Evolutionary conservation across 1,140 invertebrate genomes (phyloP).

Genomic region (Atta cephalotes): DNA sequence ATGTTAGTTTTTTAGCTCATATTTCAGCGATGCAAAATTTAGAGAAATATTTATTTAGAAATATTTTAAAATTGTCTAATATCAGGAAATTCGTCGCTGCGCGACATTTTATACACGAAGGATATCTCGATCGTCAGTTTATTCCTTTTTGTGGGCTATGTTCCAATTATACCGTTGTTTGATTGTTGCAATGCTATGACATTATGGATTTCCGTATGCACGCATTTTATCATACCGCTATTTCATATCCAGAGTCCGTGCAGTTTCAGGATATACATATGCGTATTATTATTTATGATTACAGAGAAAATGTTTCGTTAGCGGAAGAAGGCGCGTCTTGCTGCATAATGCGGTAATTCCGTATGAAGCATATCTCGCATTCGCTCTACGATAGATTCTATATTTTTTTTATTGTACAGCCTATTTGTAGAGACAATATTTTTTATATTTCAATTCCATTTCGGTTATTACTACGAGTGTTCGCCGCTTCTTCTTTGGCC

Average conservation of each 20-base stretch:
- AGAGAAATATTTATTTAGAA: neutral
- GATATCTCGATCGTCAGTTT: neutral
- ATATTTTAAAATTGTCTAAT: neutral
- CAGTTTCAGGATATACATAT: constrained; percentile 46
- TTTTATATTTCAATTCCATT: constrained; percentile 30
- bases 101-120: neutral
- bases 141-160: neutral
- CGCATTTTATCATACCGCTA: constrained; percentile 36
- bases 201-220: constrained; percentile 28
- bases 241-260: constrained; percentile 24
- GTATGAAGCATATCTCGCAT: constrained; percentile 4
- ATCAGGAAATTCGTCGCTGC: neutral
- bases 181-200: constrained; percentile 3
- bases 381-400: neutral
- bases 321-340: constrained; percentile 52
- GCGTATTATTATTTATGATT: constrained; percentile 54
- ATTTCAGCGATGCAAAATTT: too few relatives aligned
- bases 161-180: constrained; percentile 40
- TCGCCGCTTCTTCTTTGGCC: neutral
- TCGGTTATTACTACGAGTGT: neutral
- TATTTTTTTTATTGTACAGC: neutral
- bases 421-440: neutral
- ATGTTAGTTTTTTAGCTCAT: too few relatives aligned
- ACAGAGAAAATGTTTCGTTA: constrained; percentile 53
- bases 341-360: constrained; percentile 36